Evolutionary conservation across 2,113 vertebrate species (phyloP), one percentile per base, ranked within the genome.

Genomic region (Thalassoma bifasciatum): DNA sequence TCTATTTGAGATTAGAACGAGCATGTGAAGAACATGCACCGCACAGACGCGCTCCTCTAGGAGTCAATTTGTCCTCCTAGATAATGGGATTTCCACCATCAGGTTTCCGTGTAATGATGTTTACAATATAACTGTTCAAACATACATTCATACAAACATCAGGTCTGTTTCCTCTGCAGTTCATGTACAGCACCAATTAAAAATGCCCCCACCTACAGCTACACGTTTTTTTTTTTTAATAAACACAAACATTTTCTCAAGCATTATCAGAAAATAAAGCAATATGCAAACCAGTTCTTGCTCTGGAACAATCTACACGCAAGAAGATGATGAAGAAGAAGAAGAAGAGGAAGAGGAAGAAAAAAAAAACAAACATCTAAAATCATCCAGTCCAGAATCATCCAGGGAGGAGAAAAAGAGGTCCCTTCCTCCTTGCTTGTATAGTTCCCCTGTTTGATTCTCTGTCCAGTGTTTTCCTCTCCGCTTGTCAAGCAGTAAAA

Each of bases 91-190:
- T 95, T 93, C 94, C 96, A 97, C 96, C 94, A 93, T 95, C 93
- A 92, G 95, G 95, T 96, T 97, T 95, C 95, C 96, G 95, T 96
- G 97, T 96, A 96, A 95, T 96, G 97, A 96, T 96, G 96, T 95
- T 97, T 95, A 96, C 91, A 92, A 92, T 93, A 93, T 79, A 92
- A 93, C 93, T 92, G 95, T 95, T 90, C 90, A 91, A 83, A 85
- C 90, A 91, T 92, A 96, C 95, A 96, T 97, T 96, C 92, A 93
- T 93, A 93, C 92, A 96, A 93, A 93, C 90, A 94, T 95, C 95
- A 93, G 94, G 94, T 95, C 96, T 95, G 94, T 94, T 95, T 95
- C 94, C 94, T 77, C 93, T 93, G 70, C 75, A 61, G 80, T 77
- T 89, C 94, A 94, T 95, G 94, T 94, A 94, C 95, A 95, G 95